Evolutionary conservation across 2,797 vertebrate genomes (phyloP).

Genomic region (Triplophysa bombifrons): DNA sequence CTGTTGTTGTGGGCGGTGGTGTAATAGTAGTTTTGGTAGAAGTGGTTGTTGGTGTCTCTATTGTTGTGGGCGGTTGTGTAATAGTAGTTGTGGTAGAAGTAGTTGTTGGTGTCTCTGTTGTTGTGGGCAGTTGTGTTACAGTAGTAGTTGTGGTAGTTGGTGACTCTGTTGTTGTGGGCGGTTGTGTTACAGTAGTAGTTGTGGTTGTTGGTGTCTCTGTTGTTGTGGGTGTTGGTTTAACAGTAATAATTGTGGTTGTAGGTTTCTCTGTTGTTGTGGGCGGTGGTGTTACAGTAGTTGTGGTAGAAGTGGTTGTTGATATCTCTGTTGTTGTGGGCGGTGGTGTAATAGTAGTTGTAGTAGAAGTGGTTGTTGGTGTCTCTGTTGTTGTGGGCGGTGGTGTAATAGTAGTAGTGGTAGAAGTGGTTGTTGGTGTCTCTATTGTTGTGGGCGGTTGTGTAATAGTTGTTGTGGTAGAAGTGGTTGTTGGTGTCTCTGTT

Average conservation of each 20-base stretch:
- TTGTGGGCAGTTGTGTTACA: too few relatives aligned
- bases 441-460: too few relatives aligned
- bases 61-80: too few relatives aligned
- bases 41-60: too few relatives aligned
- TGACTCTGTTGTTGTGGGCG: not conserved
- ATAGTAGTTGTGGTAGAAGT: too few relatives aligned
- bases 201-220: too few relatives aligned
- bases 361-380: too few relatives aligned
- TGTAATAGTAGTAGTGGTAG: too few relatives aligned
- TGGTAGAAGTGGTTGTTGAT: not conserved
- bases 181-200: too few relatives aligned
- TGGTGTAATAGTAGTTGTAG: slow-evolving; percentile 8
- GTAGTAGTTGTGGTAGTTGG: slow-evolving; percentile 61
- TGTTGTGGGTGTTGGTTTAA: not conserved
- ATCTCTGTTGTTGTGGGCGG: not conserved
- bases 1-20: not conserved
- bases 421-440: too few relatives aligned
- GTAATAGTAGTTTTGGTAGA: not conserved
- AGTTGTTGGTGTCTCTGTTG: too few relatives aligned
- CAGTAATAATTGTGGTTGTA: not conserved
- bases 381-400: not conserved
- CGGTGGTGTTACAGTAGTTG: not conserved
- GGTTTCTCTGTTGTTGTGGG: not conserved
- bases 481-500: not conserved
- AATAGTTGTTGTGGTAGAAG: not conserved